Evolutionary conservation across 2,113 vertebrate species (phyloP).

Genomic region (Chrysochloris asiatica): DNA sequence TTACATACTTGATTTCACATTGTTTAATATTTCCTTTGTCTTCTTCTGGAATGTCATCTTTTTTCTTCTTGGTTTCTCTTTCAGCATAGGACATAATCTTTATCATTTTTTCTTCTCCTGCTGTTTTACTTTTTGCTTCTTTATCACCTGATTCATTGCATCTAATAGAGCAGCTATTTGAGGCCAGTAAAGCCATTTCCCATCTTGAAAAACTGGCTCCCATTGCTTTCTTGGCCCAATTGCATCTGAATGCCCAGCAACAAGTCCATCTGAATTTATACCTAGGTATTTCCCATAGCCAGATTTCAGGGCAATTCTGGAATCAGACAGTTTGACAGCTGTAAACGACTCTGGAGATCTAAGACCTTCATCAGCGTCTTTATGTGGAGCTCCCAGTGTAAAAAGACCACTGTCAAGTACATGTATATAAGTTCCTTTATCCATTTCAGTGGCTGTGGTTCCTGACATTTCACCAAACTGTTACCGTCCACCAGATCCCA

Average conservation of each 20-base stretch:
- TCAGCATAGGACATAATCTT: slow-evolving; percentile 94
- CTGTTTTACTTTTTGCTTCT: slow-evolving; percentile 93
- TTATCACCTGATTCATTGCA: slow-evolving; percentile 97
- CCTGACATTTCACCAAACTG: slow-evolving; percentile 94
- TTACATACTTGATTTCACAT: slow-evolving; percentile 98
- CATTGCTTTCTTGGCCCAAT: slow-evolving; percentile 97
- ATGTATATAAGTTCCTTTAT: slow-evolving; percentile 93
- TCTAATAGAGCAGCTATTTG: slow-evolving; percentile 96
- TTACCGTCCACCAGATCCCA: slow-evolving; percentile 94
- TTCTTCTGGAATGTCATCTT: slow-evolving; percentile 95
- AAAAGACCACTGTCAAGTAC: slow-evolving; percentile 97
- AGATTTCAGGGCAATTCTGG: slow-evolving; percentile 97
- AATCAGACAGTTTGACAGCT: no score
- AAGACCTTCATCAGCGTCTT: no score
- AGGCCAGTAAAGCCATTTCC: slow-evolving; percentile 94
- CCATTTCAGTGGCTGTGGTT: slow-evolving; percentile 96
- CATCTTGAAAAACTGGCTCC: slow-evolving; percentile 96
- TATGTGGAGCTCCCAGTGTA: slow-evolving; percentile 94
- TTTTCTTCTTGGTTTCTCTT: slow-evolving; percentile 90
- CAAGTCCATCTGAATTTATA: slow-evolving; percentile 95
- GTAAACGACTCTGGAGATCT: no score
- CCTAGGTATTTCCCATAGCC: slow-evolving; percentile 98
- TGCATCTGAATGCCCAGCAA: slow-evolving; percentile 95
- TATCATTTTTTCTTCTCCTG: slow-evolving; percentile 95
- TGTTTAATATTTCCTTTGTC: slow-evolving; percentile 96